These are phyloP conservation scores for Romanogobio albipinnatus DNA, from an alignment of 2,113 vertebrate species.

Conservation along the genomic window DNA sequence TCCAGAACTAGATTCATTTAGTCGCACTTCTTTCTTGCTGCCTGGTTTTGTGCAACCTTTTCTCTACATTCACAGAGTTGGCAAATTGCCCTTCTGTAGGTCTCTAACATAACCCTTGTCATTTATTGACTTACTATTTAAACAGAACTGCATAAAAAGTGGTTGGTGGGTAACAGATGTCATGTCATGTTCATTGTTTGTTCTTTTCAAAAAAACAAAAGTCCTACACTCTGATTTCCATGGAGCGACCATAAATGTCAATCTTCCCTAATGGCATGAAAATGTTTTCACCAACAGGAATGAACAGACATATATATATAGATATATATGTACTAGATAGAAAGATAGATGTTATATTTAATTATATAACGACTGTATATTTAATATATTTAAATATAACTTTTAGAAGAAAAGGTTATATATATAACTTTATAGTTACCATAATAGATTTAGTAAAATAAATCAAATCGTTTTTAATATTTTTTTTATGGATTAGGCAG, in stretches of 20 bases:
- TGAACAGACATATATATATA: not conserved
- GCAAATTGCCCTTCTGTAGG: slow-evolving; percentile 23
- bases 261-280: not conserved
- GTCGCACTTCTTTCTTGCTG: not conserved
- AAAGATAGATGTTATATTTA: not conserved
- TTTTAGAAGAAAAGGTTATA: no score
- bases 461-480: no score
- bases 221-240: not conserved
- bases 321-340: not conserved
- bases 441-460: no score
- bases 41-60: slow-evolving; percentile 32
- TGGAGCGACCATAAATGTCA: not conserved
- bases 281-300: not conserved
- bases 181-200: slow-evolving; percentile 6
- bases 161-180: not conserved
- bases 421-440: no score
- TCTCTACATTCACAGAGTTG: slow-evolving; percentile 25
- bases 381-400: not conserved
- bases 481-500: no score
- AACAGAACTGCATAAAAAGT: no score
- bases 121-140: no score
- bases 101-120: not conserved
- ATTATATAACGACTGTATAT: no score
- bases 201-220: not conserved
- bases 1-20: not conserved